phyloP scores from a whole-genome alignment of 2,797 vertebrate genomes.

The Onychomys arenicola region DNA sequence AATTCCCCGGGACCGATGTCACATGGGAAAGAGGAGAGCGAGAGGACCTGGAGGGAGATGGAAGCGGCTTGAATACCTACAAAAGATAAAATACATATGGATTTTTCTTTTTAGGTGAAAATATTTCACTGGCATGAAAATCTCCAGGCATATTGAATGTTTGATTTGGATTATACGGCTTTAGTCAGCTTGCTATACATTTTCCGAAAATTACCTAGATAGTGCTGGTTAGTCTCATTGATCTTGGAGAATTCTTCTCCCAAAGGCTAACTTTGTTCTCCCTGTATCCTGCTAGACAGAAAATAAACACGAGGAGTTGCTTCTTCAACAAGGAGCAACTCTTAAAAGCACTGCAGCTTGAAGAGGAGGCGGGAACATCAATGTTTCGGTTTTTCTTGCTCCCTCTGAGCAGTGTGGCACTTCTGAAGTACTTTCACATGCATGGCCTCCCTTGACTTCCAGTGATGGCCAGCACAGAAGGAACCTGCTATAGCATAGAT shows the following conservation, averaged over 20 bases:
- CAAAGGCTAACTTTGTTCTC: constrained; percentile 60
- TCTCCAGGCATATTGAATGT: constrained; percentile 13
- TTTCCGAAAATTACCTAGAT: constrained; percentile 63
- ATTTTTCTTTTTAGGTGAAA: constrained; percentile 56
- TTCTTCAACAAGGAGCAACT: constrained; percentile 57
- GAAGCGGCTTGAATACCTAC: constrained; percentile 10
- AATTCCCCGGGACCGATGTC: not conserved
- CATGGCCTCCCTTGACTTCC: constrained; percentile 18
- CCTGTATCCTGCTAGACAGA: constrained; percentile 52
- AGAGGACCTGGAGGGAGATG: not conserved
- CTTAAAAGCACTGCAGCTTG: not conserved
- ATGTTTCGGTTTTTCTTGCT: not conserved
- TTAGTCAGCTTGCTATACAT: not conserved
- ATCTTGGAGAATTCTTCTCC: constrained; percentile 4
- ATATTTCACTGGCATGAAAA: constrained; percentile 28
- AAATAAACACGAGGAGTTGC: constrained; percentile 26
- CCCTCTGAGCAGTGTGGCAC: not conserved
- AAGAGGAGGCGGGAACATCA: constrained; percentile 28
- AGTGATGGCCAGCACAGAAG: constrained; percentile 22
- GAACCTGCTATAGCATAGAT: not conserved
- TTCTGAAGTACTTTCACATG: constrained; percentile 33
- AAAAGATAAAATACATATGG: constrained; percentile 42
- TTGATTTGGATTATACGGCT: constrained; percentile 51
- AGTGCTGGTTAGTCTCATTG: not conserved
- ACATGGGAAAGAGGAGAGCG: not conserved